Conservation (phyloP, 2,888 invertebrate genomes). For the Cloeon dipterum region DNA sequence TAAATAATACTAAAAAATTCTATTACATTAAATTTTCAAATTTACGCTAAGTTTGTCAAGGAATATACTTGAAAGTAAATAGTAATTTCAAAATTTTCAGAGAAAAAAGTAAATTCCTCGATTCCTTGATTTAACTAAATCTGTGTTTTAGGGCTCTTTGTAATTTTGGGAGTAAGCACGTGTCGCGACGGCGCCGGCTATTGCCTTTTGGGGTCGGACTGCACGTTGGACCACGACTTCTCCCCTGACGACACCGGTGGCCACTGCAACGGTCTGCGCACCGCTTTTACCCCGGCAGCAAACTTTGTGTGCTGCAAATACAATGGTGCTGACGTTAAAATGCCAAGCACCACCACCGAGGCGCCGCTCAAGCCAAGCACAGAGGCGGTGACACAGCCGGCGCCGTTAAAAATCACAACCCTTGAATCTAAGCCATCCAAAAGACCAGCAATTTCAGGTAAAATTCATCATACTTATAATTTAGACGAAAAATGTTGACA, state of each 20-base stretch:
- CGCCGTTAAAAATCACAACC: background rate
- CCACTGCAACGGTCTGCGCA: constrained; percentile 18
- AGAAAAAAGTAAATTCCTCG: too few species aligned
- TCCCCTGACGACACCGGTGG: constrained; percentile 13
- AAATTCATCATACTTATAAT: too few species aligned
- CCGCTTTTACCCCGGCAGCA: constrained; percentile 17
- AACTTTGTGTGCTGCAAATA: constrained; percentile 17
- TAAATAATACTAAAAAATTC: too few species aligned
- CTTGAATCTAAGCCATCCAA: background rate
- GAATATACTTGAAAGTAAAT: too few species aligned
- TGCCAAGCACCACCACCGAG: constrained; percentile 3
- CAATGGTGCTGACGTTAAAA: constrained; percentile 3
- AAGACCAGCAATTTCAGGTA: too few species aligned
- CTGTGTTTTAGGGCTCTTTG: constrained; percentile 16
- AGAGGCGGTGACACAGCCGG: too few species aligned
- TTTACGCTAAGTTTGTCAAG: too few species aligned
- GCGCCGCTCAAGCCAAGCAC: background rate
- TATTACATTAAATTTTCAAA: too few species aligned
- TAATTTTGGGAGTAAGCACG: constrained; percentile 18
- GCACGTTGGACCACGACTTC: constrained; percentile 18
- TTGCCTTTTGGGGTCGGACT: constrained; percentile 18
- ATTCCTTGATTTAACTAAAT: too few species aligned
- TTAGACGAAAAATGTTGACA: too few species aligned
- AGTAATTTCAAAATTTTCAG: too few species aligned
- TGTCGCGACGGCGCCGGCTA: constrained; percentile 18